phyloP scores from a whole-genome alignment of 2,797 vertebrate genomes.

The Iguana delicatissima region DNA sequence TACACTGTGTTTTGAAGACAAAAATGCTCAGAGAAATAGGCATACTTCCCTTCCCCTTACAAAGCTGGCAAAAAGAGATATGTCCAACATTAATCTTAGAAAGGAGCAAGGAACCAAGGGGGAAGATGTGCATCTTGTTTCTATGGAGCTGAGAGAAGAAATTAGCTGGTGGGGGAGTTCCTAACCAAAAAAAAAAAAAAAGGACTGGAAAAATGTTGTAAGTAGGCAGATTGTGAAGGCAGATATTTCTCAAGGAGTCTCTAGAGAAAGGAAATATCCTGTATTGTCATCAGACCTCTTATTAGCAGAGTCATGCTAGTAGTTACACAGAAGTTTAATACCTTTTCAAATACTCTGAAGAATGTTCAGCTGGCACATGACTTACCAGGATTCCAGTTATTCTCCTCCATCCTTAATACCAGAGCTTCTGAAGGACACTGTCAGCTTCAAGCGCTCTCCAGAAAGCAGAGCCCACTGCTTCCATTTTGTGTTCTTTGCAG shows the following conservation, averaged over 20 bases:
- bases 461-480: background rate
- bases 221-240: background rate
- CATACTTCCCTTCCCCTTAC: background rate
- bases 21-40: background rate
- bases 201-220: background rate
- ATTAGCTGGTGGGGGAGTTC: background rate
- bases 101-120: background rate
- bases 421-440: background rate
- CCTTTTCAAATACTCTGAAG: constrained; percentile 3
- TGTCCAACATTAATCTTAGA: background rate
- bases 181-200: too few species aligned
- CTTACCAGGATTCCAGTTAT: background rate
- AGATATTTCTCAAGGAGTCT: background rate
- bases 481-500: background rate
- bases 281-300: constrained; percentile 8
- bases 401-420: background rate
- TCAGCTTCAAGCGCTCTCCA: background rate
- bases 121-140: background rate
- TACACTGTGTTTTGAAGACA: background rate
- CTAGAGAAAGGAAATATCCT: constrained; percentile 3
- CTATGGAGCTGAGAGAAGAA: background rate
- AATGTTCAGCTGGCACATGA: constrained; percentile 15
- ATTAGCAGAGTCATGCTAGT: constrained; percentile 2
- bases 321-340: background rate
- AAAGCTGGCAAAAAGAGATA: background rate